Evolutionary conservation across 1,140 invertebrate genomes (phyloP).

Genomic region (Armadillidium nasatum): DNA sequence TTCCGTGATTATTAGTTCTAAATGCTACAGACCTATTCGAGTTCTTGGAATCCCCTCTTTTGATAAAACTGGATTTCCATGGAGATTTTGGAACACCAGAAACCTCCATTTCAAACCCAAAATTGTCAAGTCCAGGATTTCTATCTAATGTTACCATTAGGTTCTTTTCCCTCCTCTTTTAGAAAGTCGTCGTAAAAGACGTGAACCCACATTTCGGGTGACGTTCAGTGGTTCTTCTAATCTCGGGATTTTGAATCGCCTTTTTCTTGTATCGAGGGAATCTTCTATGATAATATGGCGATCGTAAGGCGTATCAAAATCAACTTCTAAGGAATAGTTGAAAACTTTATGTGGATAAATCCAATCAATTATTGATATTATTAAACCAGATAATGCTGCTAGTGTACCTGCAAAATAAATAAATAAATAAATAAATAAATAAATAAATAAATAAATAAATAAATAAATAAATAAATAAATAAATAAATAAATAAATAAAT

Average conservation of each 20-base stretch:
- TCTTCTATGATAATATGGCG: constrained; percentile 85
- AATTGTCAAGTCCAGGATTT: constrained; percentile 54
- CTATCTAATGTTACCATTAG: constrained; percentile 29
- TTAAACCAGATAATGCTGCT: constrained; percentile 58
- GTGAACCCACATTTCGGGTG: constrained; percentile 53
- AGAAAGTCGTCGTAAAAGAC: constrained; percentile 56
- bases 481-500: no score
- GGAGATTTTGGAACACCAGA: constrained; percentile 57
- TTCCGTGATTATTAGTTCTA: constrained; percentile 27
- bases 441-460: no score
- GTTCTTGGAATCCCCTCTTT: constrained; percentile 45
- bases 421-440: no score
- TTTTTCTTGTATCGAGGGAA: constrained; percentile 68
- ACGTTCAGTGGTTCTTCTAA: constrained; percentile 59
- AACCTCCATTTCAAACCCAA: constrained; percentile 55
- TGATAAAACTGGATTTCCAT: constrained; percentile 49
- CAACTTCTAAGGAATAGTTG: constrained; percentile 85
- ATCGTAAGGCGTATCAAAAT: constrained; percentile 90
- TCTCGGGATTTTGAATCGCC: constrained; percentile 55
- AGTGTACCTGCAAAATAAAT: neutral
- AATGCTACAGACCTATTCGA: constrained; percentile 46
- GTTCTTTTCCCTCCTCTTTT: constrained; percentile 49
- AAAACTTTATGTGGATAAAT: constrained; percentile 81
- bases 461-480: no score
- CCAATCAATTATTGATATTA: constrained; percentile 75